Percentiles rank a stretch among this genome's conserved stretches.
Conservation (phyloP, 2,888 invertebrate genomes). For the Thecocarcelia acutangulata region DNA sequence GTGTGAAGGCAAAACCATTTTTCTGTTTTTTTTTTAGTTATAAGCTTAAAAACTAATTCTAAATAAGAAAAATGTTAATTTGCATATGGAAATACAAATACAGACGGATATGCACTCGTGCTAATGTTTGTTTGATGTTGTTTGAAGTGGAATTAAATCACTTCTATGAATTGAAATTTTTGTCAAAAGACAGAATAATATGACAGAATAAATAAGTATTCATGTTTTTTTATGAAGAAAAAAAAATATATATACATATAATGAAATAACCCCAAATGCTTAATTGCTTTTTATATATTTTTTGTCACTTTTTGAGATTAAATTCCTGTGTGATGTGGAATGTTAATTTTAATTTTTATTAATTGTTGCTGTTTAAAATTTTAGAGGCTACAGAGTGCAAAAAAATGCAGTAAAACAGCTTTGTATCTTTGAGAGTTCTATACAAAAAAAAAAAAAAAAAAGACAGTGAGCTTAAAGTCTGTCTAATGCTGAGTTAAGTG, state of each 20-base stretch:
- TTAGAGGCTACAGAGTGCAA: conserved; percentile 8
- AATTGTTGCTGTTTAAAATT: not conserved
- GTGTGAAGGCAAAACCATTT: not conserved
- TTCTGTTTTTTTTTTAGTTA: not conserved
- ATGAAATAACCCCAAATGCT: conserved; percentile 2
- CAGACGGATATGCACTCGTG: not conserved
- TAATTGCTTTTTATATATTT: conserved; percentile 22
- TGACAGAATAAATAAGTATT: too few relatives aligned
- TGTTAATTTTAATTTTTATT: not conserved
- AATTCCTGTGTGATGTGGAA: conserved; percentile 9
- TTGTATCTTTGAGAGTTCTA: not conserved
- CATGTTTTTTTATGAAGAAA: too few relatives aligned
- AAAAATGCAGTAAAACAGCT: conserved; percentile 23
- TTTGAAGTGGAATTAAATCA: conserved; percentile 1
- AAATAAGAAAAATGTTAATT: not conserved
- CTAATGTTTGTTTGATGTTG: not conserved
- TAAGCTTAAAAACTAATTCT: not conserved
- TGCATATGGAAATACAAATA: too few relatives aligned
- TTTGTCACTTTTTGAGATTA: conserved; percentile 36
- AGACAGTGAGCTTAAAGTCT: too few relatives aligned
- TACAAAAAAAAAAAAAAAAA: too few relatives aligned
- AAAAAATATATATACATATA: not conserved
- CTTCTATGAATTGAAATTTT: conserved; percentile 22
- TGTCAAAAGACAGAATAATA: too few relatives aligned
- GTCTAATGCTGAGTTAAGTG: too few relatives aligned